Evolutionary conservation across 2,797 vertebrate genomes (phyloP).

Genomic region (Chloroceryle amazona): DNA sequence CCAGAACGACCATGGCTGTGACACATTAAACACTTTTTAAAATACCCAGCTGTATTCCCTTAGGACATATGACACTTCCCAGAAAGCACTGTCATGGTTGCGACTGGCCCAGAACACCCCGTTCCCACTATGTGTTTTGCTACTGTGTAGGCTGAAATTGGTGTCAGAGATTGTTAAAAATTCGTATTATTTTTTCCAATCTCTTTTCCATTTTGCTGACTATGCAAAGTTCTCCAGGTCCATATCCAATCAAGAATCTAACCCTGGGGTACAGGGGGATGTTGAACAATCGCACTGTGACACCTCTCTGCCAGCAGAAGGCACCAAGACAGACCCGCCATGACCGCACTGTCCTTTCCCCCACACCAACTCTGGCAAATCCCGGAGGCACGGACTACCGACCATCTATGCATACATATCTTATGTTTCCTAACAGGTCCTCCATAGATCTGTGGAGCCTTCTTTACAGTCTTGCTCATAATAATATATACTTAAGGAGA

Average conservation of each 20-base stretch:
- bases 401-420: neutral
- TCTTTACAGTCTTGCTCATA: neutral
- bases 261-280: accelerated
- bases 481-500: neutral
- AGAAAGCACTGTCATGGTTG: neutral
- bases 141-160: neutral
- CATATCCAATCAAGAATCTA: neutral
- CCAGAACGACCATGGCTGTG: accelerated
- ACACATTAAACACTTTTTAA: neutral
- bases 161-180: neutral
- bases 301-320: neutral
- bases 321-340: neutral
- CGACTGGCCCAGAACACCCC: neutral
- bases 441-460: accelerated
- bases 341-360: accelerated
- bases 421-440: neutral
- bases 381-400: neutral
- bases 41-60: neutral
- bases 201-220: neutral
- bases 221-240: neutral
- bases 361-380: neutral
- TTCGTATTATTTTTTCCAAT: accelerated
- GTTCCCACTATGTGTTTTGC: neutral
- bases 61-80: too few relatives aligned
- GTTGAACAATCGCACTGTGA: neutral